These are phyloP conservation scores for Listrodromus nycthemerus DNA, from an alignment of 2,888 invertebrate genomes.

Conservation along the genomic window DNA sequence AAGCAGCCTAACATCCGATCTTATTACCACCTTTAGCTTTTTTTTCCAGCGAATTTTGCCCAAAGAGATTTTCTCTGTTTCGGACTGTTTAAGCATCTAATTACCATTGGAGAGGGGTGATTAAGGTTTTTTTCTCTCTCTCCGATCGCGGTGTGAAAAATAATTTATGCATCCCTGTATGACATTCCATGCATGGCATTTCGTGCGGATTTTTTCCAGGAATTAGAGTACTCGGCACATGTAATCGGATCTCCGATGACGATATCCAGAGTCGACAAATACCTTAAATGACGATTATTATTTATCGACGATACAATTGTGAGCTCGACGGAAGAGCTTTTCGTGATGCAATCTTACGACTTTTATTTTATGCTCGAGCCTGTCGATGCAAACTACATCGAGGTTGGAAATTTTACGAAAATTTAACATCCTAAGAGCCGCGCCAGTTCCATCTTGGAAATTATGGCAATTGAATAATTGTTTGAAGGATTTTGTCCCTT, in stretches of 20 bases:
- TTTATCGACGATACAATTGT: not conserved
- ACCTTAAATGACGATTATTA: not conserved
- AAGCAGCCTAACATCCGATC: slow-evolving; percentile 5
- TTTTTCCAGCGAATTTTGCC: not conserved
- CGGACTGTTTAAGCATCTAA: slow-evolving; percentile 4
- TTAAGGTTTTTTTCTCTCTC: not conserved
- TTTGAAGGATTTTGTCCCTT: not conserved
- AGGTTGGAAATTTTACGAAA: not conserved
- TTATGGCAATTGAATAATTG: not conserved
- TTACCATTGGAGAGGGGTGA: not conserved
- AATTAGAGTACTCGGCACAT: no score
- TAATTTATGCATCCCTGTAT: not conserved
- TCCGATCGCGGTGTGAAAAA: not conserved
- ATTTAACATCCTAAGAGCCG: not conserved
- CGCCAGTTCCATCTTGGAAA: not conserved
- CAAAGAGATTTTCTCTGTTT: not conserved
- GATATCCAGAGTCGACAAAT: not conserved
- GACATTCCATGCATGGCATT: no score
- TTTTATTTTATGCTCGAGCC: not conserved
- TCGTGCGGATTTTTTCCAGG: not conserved
- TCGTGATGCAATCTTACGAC: not conserved
- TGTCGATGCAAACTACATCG: not conserved
- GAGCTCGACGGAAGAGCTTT: not conserved
- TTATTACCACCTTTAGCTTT: not conserved
- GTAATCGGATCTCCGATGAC: not conserved